Evolutionary conservation across 2,797 vertebrate genomes (phyloP).

Genomic region (Ciconia nigra): DNA sequence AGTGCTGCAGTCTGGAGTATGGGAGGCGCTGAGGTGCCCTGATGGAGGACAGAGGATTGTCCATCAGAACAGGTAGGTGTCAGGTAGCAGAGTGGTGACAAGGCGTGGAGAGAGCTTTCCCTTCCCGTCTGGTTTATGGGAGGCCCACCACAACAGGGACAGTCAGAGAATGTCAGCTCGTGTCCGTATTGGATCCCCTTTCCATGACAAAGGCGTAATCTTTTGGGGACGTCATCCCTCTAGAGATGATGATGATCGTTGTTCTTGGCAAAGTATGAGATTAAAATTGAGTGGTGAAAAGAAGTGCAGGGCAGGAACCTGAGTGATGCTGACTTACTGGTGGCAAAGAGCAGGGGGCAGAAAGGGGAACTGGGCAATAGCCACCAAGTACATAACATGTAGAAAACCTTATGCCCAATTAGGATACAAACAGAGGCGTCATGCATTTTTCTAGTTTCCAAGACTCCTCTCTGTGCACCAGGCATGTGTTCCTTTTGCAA

Average conservation of each 20-base stretch:
- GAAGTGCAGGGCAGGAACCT: background rate
- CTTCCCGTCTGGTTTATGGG: accelerated
- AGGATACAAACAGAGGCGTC: background rate
- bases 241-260: accelerated
- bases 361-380: background rate
- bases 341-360: background rate
- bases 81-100: background rate
- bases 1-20: accelerated
- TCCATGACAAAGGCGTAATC: background rate
- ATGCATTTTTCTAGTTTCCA: background rate
- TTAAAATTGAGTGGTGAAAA: background rate
- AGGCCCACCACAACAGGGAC: background rate
- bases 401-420: background rate
- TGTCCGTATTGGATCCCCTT: background rate
- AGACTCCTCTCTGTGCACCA: background rate
- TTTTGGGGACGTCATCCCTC: background rate
- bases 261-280: background rate
- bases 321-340: background rate
- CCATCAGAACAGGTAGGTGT: accelerated
- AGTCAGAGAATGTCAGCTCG: accelerated
- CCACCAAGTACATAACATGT: accelerated
- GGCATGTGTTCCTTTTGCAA: background rate
- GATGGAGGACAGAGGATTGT: background rate
- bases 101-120: background rate
- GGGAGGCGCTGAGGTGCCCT: accelerated